Evolutionary conservation across 2,888 invertebrate genomes (phyloP), one percentile per base, ranked within the genome.

Genomic region (Schizaphis graminum): DNA sequence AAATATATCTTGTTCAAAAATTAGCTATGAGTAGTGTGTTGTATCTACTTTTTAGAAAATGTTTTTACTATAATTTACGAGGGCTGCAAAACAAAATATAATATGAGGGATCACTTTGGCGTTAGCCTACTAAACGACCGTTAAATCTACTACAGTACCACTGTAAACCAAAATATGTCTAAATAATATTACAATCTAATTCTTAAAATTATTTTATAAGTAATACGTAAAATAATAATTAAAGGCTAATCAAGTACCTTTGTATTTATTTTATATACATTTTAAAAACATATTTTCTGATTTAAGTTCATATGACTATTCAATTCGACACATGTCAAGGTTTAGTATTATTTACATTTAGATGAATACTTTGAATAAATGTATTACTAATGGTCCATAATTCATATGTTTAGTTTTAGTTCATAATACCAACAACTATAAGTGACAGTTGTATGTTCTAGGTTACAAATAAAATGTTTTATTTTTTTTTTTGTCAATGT

Each of bases 341-440:
- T 5, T 47, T 86, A 86, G 28, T 86, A 47, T 86, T 86, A 44
- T 85, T 85, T 44, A 86, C 16, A 86, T 86, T 86, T 47, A 86
- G 86, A 47, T 86, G 47, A 47, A 86, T 47, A 47, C 7, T 28
- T 28, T 16, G 44, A 86, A 47, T 47, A 47, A 13, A 86, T 86
- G 1, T 47, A 47, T 86, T 47, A 47, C 47, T 21, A 77, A 77
- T 35, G 35, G 2, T 35, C 8, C 2, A 77, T 77, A 35, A 35
- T 86, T 28, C 28, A 47, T 44, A 86, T 47, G 41, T 86, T 86
- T 86, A 35, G 21, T 11, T 53, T 53, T 21, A 53, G 53, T 53
- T 53, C 21, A 53, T 53, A 21, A 53, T 35, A 35, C 0, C 21
- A n/a, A 47, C 13, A 24, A 5, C 84, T 41, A 1, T 16, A 77